phyloP scores from a whole-genome alignment of 2,113 vertebrate genomes.

The Etia nguti region DNA sequence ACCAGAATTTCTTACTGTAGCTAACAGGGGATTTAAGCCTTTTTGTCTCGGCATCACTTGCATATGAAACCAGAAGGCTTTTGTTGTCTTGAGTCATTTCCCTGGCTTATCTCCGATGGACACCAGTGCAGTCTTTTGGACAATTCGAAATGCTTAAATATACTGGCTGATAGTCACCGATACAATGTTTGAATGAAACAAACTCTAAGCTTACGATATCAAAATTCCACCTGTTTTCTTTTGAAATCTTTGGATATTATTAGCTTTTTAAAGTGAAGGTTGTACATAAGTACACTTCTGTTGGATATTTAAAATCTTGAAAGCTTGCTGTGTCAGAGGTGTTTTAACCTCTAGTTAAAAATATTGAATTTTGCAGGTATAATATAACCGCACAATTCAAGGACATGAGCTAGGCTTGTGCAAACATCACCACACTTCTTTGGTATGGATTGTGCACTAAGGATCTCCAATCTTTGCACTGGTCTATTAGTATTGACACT shows the following conservation, averaged over 20 bases:
- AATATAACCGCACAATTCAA: neutral
- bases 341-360: neutral
- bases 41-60: neutral
- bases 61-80: neutral
- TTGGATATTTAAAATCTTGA: neutral
- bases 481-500: conserved; percentile 65
- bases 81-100: neutral
- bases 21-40: neutral
- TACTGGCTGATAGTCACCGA: neutral
- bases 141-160: neutral
- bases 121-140: neutral
- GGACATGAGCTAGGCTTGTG: neutral
- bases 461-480: conserved; percentile 35
- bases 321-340: neutral
- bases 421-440: conserved; percentile 18
- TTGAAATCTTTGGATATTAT: neutral
- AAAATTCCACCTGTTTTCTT: neutral
- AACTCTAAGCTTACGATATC: neutral
- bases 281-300: neutral
- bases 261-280: neutral
- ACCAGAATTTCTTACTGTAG: neutral
- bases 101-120: neutral
- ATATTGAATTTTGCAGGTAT: neutral
- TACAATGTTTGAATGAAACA: neutral
- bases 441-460: conserved; percentile 26